These are phyloP conservation scores for Flabesymbios commensalis DNA, from an alignment of 2,888 invertebrate genomes.

Conservation along the genomic window DNA sequence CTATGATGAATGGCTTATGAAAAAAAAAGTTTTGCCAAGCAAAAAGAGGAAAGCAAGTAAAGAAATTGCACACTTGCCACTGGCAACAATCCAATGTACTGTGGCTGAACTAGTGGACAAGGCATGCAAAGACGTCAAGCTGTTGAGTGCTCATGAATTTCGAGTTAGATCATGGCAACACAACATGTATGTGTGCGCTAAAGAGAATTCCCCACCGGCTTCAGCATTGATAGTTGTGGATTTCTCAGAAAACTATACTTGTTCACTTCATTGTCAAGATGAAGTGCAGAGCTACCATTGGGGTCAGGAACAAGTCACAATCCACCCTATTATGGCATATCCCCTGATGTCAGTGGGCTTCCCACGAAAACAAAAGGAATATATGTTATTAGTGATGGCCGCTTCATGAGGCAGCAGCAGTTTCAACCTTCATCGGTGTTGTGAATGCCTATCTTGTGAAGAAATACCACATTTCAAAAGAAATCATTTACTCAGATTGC, in stretches of 20 bases:
- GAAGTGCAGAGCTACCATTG: constrained; percentile 8
- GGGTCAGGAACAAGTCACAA: constrained; percentile 1
- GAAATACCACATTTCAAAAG: background rate
- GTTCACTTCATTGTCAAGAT: constrained; percentile 5
- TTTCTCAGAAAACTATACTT: background rate
- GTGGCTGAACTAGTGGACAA: background rate
- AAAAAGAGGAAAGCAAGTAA: background rate
- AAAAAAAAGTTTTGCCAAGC: background rate
- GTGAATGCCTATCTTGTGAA: background rate
- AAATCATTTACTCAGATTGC: background rate
- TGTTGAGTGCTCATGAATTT: background rate
- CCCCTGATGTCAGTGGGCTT: no score
- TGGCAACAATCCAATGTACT: background rate
- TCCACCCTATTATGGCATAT: constrained; percentile 2
- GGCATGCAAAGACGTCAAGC: background rate
- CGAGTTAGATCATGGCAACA: constrained; percentile 4
- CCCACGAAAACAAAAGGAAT: no score
- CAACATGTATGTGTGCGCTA: background rate
- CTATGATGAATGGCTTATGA: background rate
- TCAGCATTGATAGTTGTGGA: background rate
- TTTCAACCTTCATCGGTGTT: background rate
- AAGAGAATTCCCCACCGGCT: background rate
- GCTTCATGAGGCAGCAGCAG: constrained; percentile 1
- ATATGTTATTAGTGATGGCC: no score
- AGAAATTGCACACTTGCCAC: background rate